Evolutionary conservation across 2,797 vertebrate species (phyloP).

Genomic region (Lagorchestes hirsutus): DNA sequence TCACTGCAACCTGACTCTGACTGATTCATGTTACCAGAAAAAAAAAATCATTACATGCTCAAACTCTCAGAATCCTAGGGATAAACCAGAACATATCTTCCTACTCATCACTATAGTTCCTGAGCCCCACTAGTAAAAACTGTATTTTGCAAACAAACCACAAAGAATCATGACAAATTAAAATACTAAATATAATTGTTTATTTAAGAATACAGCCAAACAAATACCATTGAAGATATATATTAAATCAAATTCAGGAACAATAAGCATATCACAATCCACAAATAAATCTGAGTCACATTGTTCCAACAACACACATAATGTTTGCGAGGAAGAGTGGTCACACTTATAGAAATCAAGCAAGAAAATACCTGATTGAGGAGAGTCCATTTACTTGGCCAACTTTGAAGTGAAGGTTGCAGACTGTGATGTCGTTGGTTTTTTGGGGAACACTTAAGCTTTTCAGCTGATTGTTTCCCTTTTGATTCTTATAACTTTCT

Average conservation of each 20-base stretch:
- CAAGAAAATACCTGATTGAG: neutral
- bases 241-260: neutral
- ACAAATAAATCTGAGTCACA: neutral
- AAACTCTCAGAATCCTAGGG: neutral
- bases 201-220: neutral
- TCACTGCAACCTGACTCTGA: neutral
- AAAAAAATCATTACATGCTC: neutral
- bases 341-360: neutral
- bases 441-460: neutral
- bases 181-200: neutral
- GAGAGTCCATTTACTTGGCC: neutral
- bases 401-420: neutral
- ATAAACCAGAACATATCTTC: neutral
- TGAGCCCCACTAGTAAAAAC: neutral
- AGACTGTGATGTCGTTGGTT: neutral
- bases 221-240: neutral
- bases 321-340: neutral
- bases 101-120: neutral
- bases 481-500: neutral
- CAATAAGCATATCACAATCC: neutral
- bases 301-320: neutral
- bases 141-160: neutral
- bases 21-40: neutral
- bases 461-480: neutral
- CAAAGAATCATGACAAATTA: neutral